phyloP scores from a whole-genome alignment of 2,888 invertebrate species.

The Cactoblastis cactorum region DNA sequence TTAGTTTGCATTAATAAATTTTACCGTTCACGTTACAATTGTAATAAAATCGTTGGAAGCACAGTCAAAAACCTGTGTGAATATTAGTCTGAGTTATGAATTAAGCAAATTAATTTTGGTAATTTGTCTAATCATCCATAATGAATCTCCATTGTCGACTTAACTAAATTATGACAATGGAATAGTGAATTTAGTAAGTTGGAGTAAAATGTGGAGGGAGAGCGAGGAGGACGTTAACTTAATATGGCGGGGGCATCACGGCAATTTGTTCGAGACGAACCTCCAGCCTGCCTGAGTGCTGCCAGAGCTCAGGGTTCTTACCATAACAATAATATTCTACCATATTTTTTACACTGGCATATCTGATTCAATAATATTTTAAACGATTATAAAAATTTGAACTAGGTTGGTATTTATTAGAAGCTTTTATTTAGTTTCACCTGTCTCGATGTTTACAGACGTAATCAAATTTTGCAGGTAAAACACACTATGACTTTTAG shows the following conservation, averaged over 20 bases:
- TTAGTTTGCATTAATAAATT: constrained; percentile 15
- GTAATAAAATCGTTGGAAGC: background rate
- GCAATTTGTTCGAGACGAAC: constrained; percentile 76
- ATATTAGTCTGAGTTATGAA: background rate
- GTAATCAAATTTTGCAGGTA: too few relatives aligned
- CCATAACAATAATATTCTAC: background rate
- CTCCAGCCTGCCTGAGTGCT: constrained; percentile 59
- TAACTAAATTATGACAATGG: constrained; percentile 55
- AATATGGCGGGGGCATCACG: constrained; percentile 73
- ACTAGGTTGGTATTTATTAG: too few relatives aligned
- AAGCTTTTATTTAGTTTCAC: too few relatives aligned
- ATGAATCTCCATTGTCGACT: constrained; percentile 38
- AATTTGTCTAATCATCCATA: constrained; percentile 32
- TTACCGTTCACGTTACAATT: background rate
- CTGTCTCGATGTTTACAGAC: too few relatives aligned
- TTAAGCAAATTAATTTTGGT: constrained; percentile 23
- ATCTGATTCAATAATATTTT: too few relatives aligned
- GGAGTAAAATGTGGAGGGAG: constrained; percentile 33
- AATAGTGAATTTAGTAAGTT: constrained; percentile 39
- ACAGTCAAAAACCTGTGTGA: background rate
- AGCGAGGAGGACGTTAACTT: constrained; percentile 61
- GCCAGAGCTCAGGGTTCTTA: constrained; percentile 49
- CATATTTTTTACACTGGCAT: background rate
- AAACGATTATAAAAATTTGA: too few relatives aligned
- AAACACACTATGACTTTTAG: too few relatives aligned